phyloP scores from a whole-genome alignment of 2,888 invertebrate species.

The Drosophila sordidula region DNA sequence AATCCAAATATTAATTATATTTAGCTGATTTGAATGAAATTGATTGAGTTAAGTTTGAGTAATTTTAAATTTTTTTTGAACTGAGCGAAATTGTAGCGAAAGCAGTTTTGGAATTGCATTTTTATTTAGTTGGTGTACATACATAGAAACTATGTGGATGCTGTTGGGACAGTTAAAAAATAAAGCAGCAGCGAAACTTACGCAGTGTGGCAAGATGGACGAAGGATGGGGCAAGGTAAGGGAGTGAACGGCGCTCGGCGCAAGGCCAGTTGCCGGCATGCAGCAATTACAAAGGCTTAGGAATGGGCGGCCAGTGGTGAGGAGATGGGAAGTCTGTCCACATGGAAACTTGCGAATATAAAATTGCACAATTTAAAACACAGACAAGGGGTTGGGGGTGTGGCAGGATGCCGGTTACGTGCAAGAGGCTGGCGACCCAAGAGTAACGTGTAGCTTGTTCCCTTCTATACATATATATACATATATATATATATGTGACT shows the following conservation, averaged over 20 bases:
- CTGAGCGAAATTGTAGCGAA: constrained; percentile 9
- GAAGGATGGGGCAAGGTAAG: not conserved
- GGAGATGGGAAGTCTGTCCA: constrained; percentile 46
- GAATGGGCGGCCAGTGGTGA: constrained; percentile 9
- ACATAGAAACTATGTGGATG: constrained; percentile 21
- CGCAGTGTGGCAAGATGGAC: constrained; percentile 27
- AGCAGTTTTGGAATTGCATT: not conserved
- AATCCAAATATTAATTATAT: no score
- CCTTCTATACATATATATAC: constrained; percentile 8
- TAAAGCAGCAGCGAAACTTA: constrained; percentile 53
- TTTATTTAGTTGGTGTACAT: not conserved
- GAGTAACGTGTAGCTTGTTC: constrained; percentile 31
- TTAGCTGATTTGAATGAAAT: no score
- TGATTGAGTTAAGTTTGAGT: no score
- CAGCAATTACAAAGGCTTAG: constrained; percentile 69
- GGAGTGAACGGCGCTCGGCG: constrained; percentile 4
- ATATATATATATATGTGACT: constrained; percentile 9
- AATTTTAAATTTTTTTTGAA: not conserved
- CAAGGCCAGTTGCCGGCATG: constrained; percentile 60
- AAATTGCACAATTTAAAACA: constrained; percentile 80
- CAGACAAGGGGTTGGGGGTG: constrained; percentile 43
- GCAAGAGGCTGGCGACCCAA: constrained; percentile 57
- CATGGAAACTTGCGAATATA: constrained; percentile 73
- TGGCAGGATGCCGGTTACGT: constrained; percentile 53
- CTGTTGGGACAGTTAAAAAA: constrained; percentile 49